A percentile compares a stretch with the other conserved stretches of the same genome.
These are phyloP conservation scores for Thereva unica DNA, from an alignment of 2,888 invertebrate species.

Conservation along the genomic window DNA sequence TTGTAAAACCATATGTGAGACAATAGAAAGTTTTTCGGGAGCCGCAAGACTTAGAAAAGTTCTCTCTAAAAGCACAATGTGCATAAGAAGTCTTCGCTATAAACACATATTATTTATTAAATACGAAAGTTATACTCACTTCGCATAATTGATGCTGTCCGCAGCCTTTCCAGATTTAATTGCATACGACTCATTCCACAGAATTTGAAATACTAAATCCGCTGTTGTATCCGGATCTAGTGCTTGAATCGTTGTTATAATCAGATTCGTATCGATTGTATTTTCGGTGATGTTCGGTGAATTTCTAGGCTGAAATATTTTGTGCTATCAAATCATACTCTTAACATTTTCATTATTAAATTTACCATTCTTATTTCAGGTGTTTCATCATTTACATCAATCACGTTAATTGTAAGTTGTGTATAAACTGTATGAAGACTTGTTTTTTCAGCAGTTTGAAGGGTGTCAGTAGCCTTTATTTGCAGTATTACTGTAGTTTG, in stretches of 20 bases:
- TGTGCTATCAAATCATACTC: neutral
- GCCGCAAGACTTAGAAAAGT: too few species aligned
- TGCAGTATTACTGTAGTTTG: conserved; percentile 63
- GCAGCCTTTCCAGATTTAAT: conserved; percentile 61
- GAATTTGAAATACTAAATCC: conserved; percentile 62
- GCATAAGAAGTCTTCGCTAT: too few species aligned
- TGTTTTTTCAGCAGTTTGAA: conserved; percentile 52
- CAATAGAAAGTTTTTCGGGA: too few species aligned
- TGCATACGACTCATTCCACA: conserved; percentile 65
- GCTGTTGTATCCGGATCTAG: conserved; percentile 67
- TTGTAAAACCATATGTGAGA: too few species aligned
- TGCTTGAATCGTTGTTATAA: conserved; percentile 60
- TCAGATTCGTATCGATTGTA: conserved; percentile 54
- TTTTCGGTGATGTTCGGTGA: conserved; percentile 64
- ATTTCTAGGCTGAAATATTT: conserved; percentile 56
- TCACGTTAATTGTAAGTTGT: conserved; percentile 65
- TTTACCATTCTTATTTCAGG: conserved; percentile 68
- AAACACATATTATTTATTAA: too few species aligned
- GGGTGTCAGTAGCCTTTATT: conserved; percentile 61
- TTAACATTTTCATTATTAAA: neutral
- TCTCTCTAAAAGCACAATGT: too few species aligned
- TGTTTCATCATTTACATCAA: conserved; percentile 74
- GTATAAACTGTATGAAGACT: conserved; percentile 54
- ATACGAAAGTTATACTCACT: too few species aligned
- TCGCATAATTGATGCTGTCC: conserved; percentile 9